Conservation (phyloP, 2,797 vertebrate species). For the Oreortyx pictus region DNA sequence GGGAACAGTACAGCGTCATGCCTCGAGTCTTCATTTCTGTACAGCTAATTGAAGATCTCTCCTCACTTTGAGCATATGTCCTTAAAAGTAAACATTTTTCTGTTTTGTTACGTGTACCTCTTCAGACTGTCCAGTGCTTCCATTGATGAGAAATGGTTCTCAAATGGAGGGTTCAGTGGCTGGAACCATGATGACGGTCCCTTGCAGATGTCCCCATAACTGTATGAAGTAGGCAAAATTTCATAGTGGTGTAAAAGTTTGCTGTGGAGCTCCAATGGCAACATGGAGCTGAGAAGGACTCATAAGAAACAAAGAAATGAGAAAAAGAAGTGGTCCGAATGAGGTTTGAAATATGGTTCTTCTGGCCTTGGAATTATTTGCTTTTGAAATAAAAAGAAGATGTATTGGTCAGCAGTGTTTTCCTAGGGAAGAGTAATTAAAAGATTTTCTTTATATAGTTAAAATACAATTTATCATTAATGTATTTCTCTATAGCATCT, state of each 20-base stretch:
- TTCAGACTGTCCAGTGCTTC: background rate
- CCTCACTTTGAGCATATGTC: rapidly evolving
- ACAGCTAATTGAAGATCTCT: background rate
- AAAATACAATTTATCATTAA: background rate
- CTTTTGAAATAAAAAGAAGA: background rate
- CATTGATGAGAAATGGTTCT: background rate
- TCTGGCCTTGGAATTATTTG: background rate
- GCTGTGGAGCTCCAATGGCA: background rate
- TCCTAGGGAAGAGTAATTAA: background rate
- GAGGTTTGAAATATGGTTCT: background rate
- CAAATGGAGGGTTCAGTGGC: background rate
- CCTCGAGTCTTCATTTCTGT: background rate
- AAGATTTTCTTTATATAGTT: background rate
- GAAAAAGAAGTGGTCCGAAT: background rate
- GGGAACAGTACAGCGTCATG: background rate
- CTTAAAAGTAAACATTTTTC: background rate
- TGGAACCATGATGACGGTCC: background rate
- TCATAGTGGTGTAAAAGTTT: background rate
- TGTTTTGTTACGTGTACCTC: background rate
- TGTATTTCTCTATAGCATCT: constrained; percentile 84
- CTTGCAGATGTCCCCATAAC: background rate
- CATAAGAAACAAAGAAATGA: background rate
- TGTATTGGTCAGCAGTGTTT: background rate
- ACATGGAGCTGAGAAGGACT: background rate
- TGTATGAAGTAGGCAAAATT: background rate